Evolutionary conservation across 2,113 vertebrate species (phyloP), one percentile per base, ranked within the genome.

Genomic region (Cnemophilus loriae): DNA sequence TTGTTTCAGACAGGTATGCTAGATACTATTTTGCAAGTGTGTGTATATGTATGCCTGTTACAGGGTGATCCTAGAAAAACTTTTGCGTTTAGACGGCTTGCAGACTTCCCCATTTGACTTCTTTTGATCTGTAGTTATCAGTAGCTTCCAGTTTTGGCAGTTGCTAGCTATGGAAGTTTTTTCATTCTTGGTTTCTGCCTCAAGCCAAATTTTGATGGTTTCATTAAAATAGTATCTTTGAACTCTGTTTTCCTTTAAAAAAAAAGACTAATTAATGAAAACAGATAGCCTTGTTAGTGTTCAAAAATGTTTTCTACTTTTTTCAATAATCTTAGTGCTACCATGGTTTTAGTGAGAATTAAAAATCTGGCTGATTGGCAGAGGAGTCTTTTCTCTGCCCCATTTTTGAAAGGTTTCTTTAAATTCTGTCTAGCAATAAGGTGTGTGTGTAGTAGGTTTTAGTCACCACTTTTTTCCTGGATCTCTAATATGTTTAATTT

Each of bases 1-100:
- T 90, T 99, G 97, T 96, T 99, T 99, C 94, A 98, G 98, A 98
- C 99, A 99, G 99, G 99, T 99, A 98, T 92, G 91, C 63, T 39
- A 71, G 79, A 89, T 80, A 17, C 13, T 73, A 0, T 85, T 90
- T 70, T 80, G 55, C 23, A 82, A 83, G 15, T 30, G 9, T 73
- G 7, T 46, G 10, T 82, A 13, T 64, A 22, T 64, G 56, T 65
- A 20, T 94, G 32, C 24, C 9, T 61, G n/a, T 88, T 74, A 37
- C 11, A 42, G 35, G 37, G 6, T 87, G 32, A 78, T 90, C 30
- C 28, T 90, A 67, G 60, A 60, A 57, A 39, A 83, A 57, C 18
- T 64, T 76, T 7, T 68, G 9, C 16, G 1, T 86, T 84, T 71
- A 56, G 26, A 41, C 19, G 95, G 63, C 52, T 87, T 87, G 73